Base-by-base conservation (phyloP, 2,888 invertebrate genomes). In the Allophyes oxyacanthae region DNA sequence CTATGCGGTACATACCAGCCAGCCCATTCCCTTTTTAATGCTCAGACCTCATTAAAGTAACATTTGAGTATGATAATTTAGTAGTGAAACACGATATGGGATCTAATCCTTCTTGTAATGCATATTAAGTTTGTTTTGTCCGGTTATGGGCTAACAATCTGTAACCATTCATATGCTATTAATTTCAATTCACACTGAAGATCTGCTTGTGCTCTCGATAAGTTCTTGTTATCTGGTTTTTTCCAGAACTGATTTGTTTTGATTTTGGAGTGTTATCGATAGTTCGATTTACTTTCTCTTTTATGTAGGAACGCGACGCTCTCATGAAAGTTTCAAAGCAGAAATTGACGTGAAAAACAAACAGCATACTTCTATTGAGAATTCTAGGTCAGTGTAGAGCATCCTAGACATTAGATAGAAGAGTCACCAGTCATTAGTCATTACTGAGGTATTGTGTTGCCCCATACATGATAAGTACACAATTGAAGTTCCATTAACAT, bases 31-130 rank as follows among this genome's bases (percentile, higher is more conserved):
- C 74, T 77, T 77, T 78, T 44, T 78, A 78, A 77, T 82, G 81
- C 78, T 80, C 71, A 78, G 77, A 77, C 73, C 82, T 87, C 82
- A 86, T 90, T 90, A 89, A 70, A 80, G 79, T 80, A 73, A 70
- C 76, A 76, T 78, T 78, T 51, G 55, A 54, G 56, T 77, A 81
- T 77, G 70, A 77, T 80, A 77, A 78, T 82, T 72, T 68, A 61
- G 43, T 72, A 61, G 42, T 70, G 64, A 55, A 63, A 65, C 60
- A 72, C 41, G 64, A 67, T 73, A 64, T 64, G 20, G 28, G 44
- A 64, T 69, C 58, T 57, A 60, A 73, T 64, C 53, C 61, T 54
- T 61, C 69, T 53, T 53, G 66, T 66, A 61, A 71, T 64, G 62
- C 54, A 55, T 71, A 72, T 64, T 53, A 50, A 61, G 51, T 55